Base-by-base conservation (phyloP, 1,140 invertebrate species). In the Drosophila littoralis region DNA sequence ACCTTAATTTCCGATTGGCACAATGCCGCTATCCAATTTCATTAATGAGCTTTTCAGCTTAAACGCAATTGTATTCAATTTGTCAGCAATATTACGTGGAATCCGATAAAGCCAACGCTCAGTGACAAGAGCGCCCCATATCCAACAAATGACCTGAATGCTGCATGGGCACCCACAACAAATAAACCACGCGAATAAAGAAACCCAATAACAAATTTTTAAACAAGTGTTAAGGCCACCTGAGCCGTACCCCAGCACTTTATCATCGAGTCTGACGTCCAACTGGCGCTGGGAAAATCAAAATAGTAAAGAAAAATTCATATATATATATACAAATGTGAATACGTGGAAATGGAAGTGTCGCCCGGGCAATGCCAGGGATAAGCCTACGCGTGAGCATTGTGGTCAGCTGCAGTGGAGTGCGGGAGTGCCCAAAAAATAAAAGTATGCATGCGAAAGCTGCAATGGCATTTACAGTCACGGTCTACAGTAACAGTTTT, bases 161-260 rank as follows among this genome's bases (percentile, higher is more conserved):
- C 17, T 10, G 33, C 58, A 50, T 4, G 32, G 40, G 28, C 32
- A 15, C 70, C 57, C 33, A 69, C 67, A 61, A 55, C 78, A 83
- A 77, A 88, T 82, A 86, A 86, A 79, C 83, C 73, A 76, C 46
- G 65, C 64, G 70, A 75, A 73, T 76, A 84, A 88, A 84, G 81
- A 84, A 83, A 79, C 68, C 75, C 84, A 79, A 84, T 89, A 84
- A 78, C 77, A 88, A 83, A 90, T 88, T 88, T 88, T 88, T 89
- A 89, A 88, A 88, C 84, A 88, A 88, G 84, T 88, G 84, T 88
- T 89, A 88, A 88, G 70, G 75, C 77, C 79, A 88, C 84, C 84
- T 89, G 80, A 88, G 74, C 75, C 38, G 22, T 50, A 5, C 3
- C 32, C 17, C 15, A 9, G 1, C 1, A 2, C 7, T 15, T 22